phyloP scores from a whole-genome alignment of 1,140 invertebrate genomes.

The Eupristina koningsbergeri region DNA sequence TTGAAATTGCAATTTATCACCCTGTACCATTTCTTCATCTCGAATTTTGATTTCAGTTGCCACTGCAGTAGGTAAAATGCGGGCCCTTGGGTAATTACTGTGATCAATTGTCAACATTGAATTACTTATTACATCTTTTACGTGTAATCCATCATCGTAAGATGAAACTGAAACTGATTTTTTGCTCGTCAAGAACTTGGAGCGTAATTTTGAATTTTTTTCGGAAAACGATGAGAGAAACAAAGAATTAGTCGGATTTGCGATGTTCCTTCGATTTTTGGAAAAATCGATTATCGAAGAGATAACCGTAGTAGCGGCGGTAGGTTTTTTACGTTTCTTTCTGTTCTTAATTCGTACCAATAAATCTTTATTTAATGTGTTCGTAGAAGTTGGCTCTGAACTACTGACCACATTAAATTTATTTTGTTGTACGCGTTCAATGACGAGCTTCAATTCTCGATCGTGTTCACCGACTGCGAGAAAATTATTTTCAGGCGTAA shows the following conservation, averaged over 20 bases:
- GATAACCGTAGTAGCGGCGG: background rate
- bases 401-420: background rate
- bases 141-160: background rate
- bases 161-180: background rate
- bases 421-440: background rate
- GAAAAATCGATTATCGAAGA: conserved; percentile 11
- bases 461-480: background rate
- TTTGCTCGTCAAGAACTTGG: background rate
- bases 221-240: background rate
- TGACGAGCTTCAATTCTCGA: background rate
- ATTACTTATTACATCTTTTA: background rate
- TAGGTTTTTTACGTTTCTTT: conserved; percentile 12
- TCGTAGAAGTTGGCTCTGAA: conserved; percentile 4
- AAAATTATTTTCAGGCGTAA: background rate
- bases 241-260: background rate
- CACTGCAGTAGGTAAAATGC: background rate
- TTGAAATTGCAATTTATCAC: background rate
- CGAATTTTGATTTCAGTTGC: background rate
- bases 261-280: background rate
- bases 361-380: conserved; percentile 7
- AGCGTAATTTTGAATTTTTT: background rate
- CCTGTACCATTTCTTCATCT: too few relatives aligned
- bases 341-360: background rate
- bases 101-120: background rate
- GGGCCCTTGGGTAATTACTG: background rate